phyloP scores from a whole-genome alignment of 35 echinoderm and acorn worm species.

The Apostichopus parvimensis region DNA sequence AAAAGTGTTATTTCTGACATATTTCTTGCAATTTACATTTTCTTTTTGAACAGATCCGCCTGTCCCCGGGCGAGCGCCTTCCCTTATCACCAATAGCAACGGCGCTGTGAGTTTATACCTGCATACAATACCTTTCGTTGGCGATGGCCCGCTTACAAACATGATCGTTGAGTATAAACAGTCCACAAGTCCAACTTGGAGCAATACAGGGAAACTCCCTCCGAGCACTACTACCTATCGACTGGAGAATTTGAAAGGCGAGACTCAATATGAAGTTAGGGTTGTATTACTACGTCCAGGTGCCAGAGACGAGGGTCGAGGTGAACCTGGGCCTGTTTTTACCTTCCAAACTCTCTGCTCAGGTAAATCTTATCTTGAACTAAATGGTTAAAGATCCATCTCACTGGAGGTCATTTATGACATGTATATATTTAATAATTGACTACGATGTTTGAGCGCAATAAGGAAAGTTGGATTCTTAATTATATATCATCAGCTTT shows the following conservation, averaged over 20 bases:
- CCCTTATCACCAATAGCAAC: not conserved
- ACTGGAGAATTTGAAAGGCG: slow-evolving; percentile 28
- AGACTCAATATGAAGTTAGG: slow-evolving; percentile 54
- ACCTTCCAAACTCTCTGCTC: slow-evolving; percentile 50
- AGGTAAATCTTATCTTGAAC: not conserved
- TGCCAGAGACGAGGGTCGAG: not conserved
- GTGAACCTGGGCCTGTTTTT: slow-evolving; percentile 38
- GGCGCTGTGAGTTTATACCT: slow-evolving; percentile 45
- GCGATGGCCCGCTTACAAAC: slow-evolving; percentile 54
- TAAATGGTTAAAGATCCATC: no score
- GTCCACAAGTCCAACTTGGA: not conserved
- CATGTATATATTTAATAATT: no score
- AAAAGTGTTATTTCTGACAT: no score
- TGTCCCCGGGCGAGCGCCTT: slow-evolving; percentile 34
- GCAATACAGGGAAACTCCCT: not conserved
- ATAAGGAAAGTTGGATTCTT: no score
- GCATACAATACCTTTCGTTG: slow-evolving; percentile 29
- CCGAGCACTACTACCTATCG: not conserved
- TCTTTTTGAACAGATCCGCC: slow-evolving; percentile 55
- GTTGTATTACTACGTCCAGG: slow-evolving; percentile 56
- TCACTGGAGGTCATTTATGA: no score
- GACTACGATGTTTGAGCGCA: no score
- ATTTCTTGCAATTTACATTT: no score
- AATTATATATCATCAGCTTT: no score
- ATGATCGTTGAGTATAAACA: slow-evolving; percentile 51